A percentile compares a stretch with the other conserved stretches of the same genome.
phyloP scores from a whole-genome alignment of 1,140 invertebrate genomes.

The Zaprionus ornatus region DNA sequence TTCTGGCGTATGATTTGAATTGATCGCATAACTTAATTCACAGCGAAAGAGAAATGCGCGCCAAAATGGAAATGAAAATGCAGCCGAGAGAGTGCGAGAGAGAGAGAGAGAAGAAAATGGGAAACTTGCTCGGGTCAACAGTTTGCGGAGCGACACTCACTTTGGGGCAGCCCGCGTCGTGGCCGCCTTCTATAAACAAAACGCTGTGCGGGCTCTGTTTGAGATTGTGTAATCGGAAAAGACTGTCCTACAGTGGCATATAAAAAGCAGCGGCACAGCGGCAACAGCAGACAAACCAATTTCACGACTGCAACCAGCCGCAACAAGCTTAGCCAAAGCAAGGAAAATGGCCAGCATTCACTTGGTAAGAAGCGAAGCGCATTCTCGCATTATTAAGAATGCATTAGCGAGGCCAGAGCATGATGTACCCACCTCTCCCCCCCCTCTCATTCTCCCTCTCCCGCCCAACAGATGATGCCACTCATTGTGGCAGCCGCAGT shows the following conservation, averaged over 20 bases:
- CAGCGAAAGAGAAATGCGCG: conserved; percentile 38
- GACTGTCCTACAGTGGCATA: conserved; percentile 67
- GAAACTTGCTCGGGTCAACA: conserved; percentile 42
- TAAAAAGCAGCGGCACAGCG: conserved; percentile 46
- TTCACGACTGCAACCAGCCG: conserved; percentile 46
- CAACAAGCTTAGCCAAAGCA: conserved; percentile 27
- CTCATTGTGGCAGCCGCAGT: conserved; percentile 60
- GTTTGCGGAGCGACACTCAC: conserved; percentile 65
- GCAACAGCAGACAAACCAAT: conserved; percentile 63
- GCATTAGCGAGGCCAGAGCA: conserved; percentile 32
- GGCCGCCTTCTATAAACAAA: conserved; percentile 65
- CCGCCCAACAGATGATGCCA: conserved; percentile 57
- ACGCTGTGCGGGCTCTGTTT: conserved; percentile 16
- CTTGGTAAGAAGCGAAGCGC: conserved; percentile 49
- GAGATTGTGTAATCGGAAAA: conserved; percentile 71
- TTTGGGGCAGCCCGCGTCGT: conserved; percentile 45
- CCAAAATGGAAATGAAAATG: conserved; percentile 19
- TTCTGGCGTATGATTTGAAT: conserved; percentile 52
- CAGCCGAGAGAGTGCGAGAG: not conserved
- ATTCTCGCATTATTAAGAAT: conserved; percentile 53
- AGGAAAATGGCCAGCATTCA: conserved; percentile 57
- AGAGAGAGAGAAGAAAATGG: not conserved
- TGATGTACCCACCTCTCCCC: not conserved
- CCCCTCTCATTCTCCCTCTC: not conserved
- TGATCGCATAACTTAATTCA: conserved; percentile 80